Evolutionary conservation across 2,888 invertebrate genomes (phyloP).

Genomic region (Cantharis lateralis): DNA sequence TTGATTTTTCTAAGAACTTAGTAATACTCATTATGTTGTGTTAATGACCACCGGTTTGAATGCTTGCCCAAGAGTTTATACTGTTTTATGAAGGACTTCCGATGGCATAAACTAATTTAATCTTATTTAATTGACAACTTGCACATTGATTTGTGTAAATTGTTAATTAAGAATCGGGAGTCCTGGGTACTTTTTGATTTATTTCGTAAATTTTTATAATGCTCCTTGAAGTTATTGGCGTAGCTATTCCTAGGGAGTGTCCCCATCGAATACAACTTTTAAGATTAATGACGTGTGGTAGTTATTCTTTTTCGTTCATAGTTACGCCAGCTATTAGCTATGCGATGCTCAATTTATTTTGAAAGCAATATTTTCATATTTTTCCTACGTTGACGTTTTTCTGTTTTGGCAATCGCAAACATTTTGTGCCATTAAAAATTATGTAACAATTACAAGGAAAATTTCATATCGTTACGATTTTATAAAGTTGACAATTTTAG

Average conservation of each 20-base stretch:
- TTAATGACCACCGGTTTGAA: neutral
- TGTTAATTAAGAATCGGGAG: neutral
- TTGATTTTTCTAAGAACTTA: neutral
- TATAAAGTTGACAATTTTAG: neutral
- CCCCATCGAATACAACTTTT: neutral
- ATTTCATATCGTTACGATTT: conserved; percentile 3
- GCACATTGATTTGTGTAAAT: too few species aligned
- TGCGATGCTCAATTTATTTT: neutral
- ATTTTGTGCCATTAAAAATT: neutral
- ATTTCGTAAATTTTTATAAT: neutral
- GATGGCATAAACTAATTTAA: neutral
- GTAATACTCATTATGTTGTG: neutral
- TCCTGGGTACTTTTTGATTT: neutral
- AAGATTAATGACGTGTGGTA: neutral
- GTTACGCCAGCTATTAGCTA: neutral
- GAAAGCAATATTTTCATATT: neutral
- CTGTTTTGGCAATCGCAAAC: neutral
- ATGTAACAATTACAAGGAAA: neutral
- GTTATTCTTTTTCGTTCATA: neutral
- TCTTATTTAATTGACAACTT: neutral
- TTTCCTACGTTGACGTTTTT: neutral
- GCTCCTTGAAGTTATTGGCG: neutral
- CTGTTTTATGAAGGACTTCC: neutral
- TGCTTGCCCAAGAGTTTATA: neutral
- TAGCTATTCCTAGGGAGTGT: neutral